Evolutionary conservation across 1,140 invertebrate species (phyloP).

Genomic region (Drosophila navojoa): DNA sequence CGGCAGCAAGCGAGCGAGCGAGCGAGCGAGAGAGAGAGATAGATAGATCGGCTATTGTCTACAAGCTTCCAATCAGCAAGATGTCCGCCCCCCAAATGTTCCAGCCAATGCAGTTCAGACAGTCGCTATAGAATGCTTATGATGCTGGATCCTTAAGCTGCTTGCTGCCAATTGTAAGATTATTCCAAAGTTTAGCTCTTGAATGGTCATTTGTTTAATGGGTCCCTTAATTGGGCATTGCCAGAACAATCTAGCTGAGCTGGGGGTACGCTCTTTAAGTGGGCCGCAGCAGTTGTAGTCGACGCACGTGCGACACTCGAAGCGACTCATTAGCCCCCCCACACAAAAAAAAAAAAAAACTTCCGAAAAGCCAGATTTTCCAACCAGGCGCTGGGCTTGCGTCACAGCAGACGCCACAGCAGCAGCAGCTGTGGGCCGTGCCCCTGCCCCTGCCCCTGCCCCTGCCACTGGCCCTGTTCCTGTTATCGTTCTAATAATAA

Average conservation of each 20-base stretch:
- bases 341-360: not conserved
- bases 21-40: not conserved
- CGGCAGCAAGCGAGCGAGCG: not conserved
- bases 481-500: slow-evolving; percentile 73
- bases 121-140: not conserved
- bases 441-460: not conserved
- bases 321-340: slow-evolving; percentile 68
- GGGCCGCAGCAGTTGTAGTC: slow-evolving; percentile 28
- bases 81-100: slow-evolving; percentile 45
- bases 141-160: slow-evolving; percentile 26
- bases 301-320: slow-evolving; percentile 76
- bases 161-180: slow-evolving; percentile 39
- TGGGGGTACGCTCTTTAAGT: slow-evolving; percentile 46
- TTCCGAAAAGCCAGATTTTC: not conserved
- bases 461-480: not conserved
- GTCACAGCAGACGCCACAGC: slow-evolving; percentile 20
- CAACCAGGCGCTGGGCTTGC: slow-evolving; percentile 7
- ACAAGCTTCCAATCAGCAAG: slow-evolving; percentile 47
- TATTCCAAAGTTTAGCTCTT: slow-evolving; percentile 48
- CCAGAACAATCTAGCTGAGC: slow-evolving; percentile 12
- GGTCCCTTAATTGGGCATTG: slow-evolving; percentile 57
- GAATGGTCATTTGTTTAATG: slow-evolving; percentile 70
- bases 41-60: slow-evolving; percentile 26
- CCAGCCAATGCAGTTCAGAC: slow-evolving; percentile 7
- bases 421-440: slow-evolving; percentile 36